Conservation (phyloP, 2,113 vertebrate genomes). For the Cheirogaleus medius region DNA sequence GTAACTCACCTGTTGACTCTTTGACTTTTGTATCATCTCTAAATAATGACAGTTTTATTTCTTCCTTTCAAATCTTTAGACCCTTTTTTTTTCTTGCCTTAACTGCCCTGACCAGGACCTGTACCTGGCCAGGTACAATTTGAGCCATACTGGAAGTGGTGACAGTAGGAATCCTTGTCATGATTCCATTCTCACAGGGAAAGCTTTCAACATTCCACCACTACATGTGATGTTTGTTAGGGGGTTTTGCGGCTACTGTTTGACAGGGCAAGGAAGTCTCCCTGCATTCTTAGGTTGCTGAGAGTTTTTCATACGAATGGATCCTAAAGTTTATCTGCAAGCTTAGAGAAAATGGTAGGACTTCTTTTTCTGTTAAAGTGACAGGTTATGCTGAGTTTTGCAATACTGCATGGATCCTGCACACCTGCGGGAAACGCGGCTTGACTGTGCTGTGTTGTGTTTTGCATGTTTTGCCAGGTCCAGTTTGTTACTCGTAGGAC, state of each 20-base stretch:
- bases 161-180: background rate
- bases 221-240: background rate
- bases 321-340: background rate
- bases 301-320: background rate
- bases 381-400: background rate
- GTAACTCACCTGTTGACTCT: background rate
- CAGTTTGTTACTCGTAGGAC: background rate
- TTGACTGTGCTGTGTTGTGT: rapidly evolving
- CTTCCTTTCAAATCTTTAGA: background rate
- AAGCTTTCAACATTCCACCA: background rate
- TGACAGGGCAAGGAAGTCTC: background rate
- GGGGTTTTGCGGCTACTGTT: background rate
- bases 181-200: background rate
- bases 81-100: background rate
- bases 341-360: too few relatives aligned
- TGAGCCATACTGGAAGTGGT: background rate
- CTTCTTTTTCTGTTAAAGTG: background rate
- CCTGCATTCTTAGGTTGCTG: background rate
- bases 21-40: background rate
- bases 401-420: rapidly evolving
- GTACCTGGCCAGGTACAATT: background rate
- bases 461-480: background rate
- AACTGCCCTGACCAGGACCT: background rate
- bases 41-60: background rate
- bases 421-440: background rate